A percentile compares a stretch with the other conserved stretches of the same genome.
These are phyloP conservation scores for Parascotia fuliginaria DNA, from an alignment of 2,888 invertebrate genomes.

Conservation along the genomic window DNA sequence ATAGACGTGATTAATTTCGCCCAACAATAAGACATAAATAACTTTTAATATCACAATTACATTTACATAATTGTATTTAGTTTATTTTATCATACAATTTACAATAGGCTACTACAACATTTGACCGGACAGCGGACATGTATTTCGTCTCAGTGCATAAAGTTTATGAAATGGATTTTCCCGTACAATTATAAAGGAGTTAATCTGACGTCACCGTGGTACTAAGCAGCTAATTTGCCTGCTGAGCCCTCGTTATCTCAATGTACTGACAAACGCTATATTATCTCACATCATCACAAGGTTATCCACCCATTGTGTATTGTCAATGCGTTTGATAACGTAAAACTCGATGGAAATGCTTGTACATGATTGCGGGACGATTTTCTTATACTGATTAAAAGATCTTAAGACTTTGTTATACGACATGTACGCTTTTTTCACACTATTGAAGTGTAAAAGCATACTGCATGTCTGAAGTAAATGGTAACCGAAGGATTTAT, in stretches of 20 bases:
- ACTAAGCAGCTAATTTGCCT: conserved; percentile 41
- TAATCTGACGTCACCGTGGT: conserved; percentile 3
- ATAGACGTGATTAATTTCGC: too few species aligned
- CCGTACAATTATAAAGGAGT: background rate
- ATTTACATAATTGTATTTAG: too few species aligned
- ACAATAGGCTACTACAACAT: too few species aligned
- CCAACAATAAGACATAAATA: too few species aligned
- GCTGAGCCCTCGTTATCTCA: conserved; percentile 54
- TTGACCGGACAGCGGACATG: too few species aligned
- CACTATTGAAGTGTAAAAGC: too few species aligned
- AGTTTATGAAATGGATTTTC: conserved; percentile 42
- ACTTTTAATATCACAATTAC: too few species aligned
- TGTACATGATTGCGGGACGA: conserved; percentile 20
- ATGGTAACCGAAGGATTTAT: too few species aligned
- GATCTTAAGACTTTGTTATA: background rate
- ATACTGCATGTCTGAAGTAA: too few species aligned
- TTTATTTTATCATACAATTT: too few species aligned
- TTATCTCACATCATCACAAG: conserved; percentile 65
- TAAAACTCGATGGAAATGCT: conserved; percentile 44
- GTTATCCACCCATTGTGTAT: conserved; percentile 75
- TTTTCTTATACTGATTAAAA: conserved; percentile 24
- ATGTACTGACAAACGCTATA: conserved; percentile 42
- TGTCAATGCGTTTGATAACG: conserved; percentile 66
- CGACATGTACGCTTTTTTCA: too few species aligned
- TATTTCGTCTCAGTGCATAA: too few species aligned